Base-by-base conservation (phyloP, 2,888 invertebrate species). In the Netelia fuscicornis region DNA sequence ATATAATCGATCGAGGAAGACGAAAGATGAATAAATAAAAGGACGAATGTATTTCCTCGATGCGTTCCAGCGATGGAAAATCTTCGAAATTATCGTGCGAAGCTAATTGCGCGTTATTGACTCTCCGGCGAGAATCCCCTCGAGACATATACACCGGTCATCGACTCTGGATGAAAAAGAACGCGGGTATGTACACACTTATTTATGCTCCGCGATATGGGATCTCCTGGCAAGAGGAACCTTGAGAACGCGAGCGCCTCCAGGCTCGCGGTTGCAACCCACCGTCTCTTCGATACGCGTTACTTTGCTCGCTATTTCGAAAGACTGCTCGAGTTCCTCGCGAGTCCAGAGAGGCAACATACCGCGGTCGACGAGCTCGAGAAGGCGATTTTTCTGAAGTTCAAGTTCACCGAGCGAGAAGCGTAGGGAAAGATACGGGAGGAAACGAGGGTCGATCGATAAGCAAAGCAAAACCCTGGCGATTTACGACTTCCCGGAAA, bases 321-420 rank as follows among this genome's bases (percentile, higher is more conserved):
- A 17, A 52, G 60, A 71, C 70, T 87, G 85, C 85, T 83, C 83
- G 86, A 83, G 83, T 86, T 87, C 80, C 76, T 42, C 44, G 60
- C 62, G 54, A 64, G 79, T 64, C 64, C 8, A 54, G 23, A 62
- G 60, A 64, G 64, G 37, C 25, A 58, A 13, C 48, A 13, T 6
- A 70, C 62, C 60, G 72, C 82, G 85, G 79, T 85, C 82, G 71
- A 71, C 77, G 79, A 58, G 79, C 79, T 52, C 75, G 82, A 48
- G 65, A 62, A 60, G 25, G 62, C 52, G 23, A 81, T 81, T 85
- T 76, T 72, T 79, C 76, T 77, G 52, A 87, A 87, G 87, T 87
- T 87, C 87, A 87, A 87, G 86, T 86, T 87, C 85, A 87, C 56
- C 84, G 64, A 77, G 74, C 62, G 48, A 37, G 54, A 54, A 71